Conservation (phyloP, 1,140 invertebrate species). For the Anoplolepis gracilipes region DNA sequence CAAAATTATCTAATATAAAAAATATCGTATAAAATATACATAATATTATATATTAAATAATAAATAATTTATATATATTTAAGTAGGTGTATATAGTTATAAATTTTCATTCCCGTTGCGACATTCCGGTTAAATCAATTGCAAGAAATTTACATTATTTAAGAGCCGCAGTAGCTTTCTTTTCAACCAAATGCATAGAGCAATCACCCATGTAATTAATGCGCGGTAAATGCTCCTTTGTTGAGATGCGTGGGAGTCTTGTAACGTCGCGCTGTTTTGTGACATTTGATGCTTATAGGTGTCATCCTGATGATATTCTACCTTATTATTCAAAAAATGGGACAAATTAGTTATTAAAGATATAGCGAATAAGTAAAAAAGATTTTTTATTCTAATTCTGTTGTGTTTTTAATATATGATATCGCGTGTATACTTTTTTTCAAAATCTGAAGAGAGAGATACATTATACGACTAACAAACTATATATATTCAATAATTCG, state of each 20-base stretch:
- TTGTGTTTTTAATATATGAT: too few relatives aligned
- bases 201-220: slow-evolving; percentile 56
- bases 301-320: not conserved
- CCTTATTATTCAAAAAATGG: slow-evolving; percentile 7
- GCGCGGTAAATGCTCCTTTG: not conserved
- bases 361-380: too few relatives aligned
- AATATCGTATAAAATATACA: not conserved
- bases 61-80: slow-evolving; percentile 5
- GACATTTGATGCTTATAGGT: not conserved
- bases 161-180: slow-evolving; percentile 64
- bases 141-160: slow-evolving; percentile 63
- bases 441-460: too few relatives aligned
- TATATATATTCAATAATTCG: too few relatives aligned
- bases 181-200: slow-evolving; percentile 70
- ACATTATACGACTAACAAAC: too few relatives aligned
- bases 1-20: not conserved
- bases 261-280: not conserved
- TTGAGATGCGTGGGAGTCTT: not conserved
- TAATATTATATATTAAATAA: not conserved
- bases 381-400: too few relatives aligned
- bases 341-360: not conserved
- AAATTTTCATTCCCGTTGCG: not conserved
- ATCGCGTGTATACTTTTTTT: too few relatives aligned
- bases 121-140: not conserved
- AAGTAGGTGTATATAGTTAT: slow-evolving; percentile 4